Evolutionary conservation across 23 tunicate species (phyloP).

Genomic region (Botrylloides violaceus): DNA sequence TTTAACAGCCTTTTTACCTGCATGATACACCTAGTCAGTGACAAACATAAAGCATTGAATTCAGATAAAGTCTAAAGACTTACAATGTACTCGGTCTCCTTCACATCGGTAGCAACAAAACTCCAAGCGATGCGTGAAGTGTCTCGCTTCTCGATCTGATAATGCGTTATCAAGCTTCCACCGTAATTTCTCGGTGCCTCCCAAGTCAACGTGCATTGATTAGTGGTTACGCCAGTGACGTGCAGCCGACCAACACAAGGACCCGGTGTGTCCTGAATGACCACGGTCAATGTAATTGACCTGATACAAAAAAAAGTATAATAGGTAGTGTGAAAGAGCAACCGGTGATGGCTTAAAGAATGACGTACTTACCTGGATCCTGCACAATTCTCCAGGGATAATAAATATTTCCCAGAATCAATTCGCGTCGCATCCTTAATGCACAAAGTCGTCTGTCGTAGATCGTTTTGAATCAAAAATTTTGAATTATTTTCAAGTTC

Average conservation of each 20-base stretch:
- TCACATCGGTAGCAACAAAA: slow-evolving; percentile 54
- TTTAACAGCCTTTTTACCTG: slow-evolving; percentile 45
- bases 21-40: neutral
- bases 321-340: no score
- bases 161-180: slow-evolving; percentile 58
- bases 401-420: slow-evolving; percentile 73
- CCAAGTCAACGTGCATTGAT: slow-evolving; percentile 77
- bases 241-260: slow-evolving; percentile 82
- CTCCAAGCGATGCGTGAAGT: slow-evolving; percentile 88
- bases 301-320: slow-evolving; percentile 2
- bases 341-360: no score
- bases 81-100: slow-evolving; percentile 48
- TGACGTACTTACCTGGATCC: slow-evolving; percentile 50
- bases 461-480: slow-evolving; percentile 26
- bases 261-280: slow-evolving; percentile 81
- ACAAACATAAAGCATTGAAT: neutral
- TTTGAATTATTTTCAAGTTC: slow-evolving; percentile 53
- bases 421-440: slow-evolving; percentile 58
- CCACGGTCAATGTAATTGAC: slow-evolving; percentile 43
- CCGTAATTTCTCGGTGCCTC: slow-evolving; percentile 73
- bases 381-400: slow-evolving; percentile 51
- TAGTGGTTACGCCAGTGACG: slow-evolving; percentile 54
- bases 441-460: slow-evolving; percentile 20
- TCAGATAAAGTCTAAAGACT: neutral
- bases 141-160: slow-evolving; percentile 84